Evolutionary conservation across 1,140 invertebrate species (phyloP).

Genomic region (Megalonaias nervosa): DNA sequence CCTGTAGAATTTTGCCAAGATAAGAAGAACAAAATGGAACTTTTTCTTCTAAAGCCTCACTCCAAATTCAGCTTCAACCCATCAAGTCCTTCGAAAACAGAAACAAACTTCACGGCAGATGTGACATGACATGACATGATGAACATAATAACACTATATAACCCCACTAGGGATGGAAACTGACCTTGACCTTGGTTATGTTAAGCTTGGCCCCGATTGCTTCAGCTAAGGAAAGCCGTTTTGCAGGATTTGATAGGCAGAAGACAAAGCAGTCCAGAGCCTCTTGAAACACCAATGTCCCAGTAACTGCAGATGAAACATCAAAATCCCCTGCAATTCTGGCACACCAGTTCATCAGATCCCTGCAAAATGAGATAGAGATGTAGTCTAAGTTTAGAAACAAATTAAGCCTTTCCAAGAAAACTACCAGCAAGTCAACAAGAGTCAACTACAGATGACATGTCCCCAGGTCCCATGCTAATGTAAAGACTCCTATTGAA

Average conservation of each 20-base stretch:
- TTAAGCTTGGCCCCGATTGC: slow-evolving; percentile 87
- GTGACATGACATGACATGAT: neutral
- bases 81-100: too few species aligned
- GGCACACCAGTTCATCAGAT: slow-evolving; percentile 94
- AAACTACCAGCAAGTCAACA: too few species aligned
- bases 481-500: too few species aligned
- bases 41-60: too few species aligned
- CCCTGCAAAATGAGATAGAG: slow-evolving; percentile 68
- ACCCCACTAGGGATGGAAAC: neutral
- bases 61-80: too few species aligned
- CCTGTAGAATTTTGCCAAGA: too few species aligned
- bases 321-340: slow-evolving; percentile 84
- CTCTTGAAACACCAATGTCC: slow-evolving; percentile 87
- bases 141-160: neutral
- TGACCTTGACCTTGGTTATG: slow-evolving; percentile 82
- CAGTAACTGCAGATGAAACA: slow-evolving; percentile 81
- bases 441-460: too few species aligned
- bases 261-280: slow-evolving; percentile 93
- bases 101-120: too few species aligned
- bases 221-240: slow-evolving; percentile 79
- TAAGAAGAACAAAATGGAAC: too few species aligned
- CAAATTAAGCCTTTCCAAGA: too few species aligned
- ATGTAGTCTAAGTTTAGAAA: too few species aligned
- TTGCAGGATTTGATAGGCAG: slow-evolving; percentile 77
- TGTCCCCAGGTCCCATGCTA: too few species aligned